Percentiles rank a stretch among this genome's conserved stretches.
Conservation (phyloP, 2,797 vertebrate species). For the Moxostoma hubbsi region DNA sequence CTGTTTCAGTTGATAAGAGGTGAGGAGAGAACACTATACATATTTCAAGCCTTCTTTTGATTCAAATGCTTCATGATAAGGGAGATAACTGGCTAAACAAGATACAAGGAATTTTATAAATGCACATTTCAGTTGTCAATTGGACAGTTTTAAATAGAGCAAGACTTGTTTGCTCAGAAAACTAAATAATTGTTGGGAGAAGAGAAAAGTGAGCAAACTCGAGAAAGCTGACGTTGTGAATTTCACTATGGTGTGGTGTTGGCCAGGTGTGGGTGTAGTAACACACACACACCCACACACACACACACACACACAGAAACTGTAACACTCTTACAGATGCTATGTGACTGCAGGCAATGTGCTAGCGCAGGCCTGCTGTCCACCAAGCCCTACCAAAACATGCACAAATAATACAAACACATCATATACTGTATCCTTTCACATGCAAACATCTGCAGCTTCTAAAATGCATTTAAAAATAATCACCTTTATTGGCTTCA, state of each 20-base stretch:
- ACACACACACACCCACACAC: slow-evolving; percentile 17
- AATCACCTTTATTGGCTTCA: neutral
- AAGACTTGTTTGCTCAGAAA: slow-evolving; percentile 65
- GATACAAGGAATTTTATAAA: slow-evolving; percentile 33
- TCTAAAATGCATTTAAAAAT: neutral
- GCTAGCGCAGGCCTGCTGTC: slow-evolving; percentile 80
- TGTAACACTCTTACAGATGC: slow-evolving; percentile 72
- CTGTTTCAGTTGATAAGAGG: slow-evolving; percentile 39
- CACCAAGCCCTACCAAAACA: slow-evolving; percentile 38
- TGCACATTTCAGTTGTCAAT: slow-evolving; percentile 17
- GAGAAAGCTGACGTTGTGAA: slow-evolving; percentile 77
- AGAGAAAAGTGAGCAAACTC: slow-evolving; percentile 54
- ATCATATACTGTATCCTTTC: slow-evolving; percentile 53
- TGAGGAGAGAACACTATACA: slow-evolving; percentile 38
- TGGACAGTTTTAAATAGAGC: slow-evolving; percentile 20
- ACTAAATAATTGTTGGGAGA: slow-evolving; percentile 63
- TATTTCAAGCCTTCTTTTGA: slow-evolving; percentile 23
- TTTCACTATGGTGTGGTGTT: slow-evolving; percentile 81
- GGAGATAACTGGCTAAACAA: slow-evolving; percentile 28
- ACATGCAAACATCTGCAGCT: slow-evolving; percentile 33
- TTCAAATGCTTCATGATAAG: slow-evolving; percentile 18
- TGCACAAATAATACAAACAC: slow-evolving; percentile 43
- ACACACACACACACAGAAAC: slow-evolving; percentile 11
- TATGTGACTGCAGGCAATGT: slow-evolving; percentile 74
- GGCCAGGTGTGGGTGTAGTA: slow-evolving; percentile 80